A percentile compares a stretch with the other conserved stretches of the same genome.
Conservation (phyloP, 1,140 invertebrate genomes). For the Cotesia chilonis region DNA sequence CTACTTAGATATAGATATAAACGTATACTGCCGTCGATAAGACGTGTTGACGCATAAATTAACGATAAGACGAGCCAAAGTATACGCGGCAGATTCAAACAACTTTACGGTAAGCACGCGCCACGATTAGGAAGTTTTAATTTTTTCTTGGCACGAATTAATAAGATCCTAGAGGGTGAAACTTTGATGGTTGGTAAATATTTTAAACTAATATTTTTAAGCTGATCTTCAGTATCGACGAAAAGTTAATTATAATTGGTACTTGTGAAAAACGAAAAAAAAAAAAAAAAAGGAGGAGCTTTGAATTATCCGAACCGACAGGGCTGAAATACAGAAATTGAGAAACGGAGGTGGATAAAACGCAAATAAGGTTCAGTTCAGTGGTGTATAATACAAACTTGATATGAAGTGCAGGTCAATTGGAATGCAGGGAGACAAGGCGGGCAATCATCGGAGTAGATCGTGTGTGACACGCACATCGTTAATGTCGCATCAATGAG, state of each 20-base stretch:
- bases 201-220: not conserved
- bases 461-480: slow-evolving; percentile 23
- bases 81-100: slow-evolving; percentile 16
- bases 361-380: too few relatives aligned
- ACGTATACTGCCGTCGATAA: slow-evolving; percentile 28
- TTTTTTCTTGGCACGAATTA: slow-evolving; percentile 33
- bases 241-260: too few relatives aligned
- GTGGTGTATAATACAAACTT: not conserved
- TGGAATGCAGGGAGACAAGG: slow-evolving; percentile 4
- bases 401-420: slow-evolving; percentile 18
- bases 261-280: too few relatives aligned
- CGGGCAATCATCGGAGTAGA: not conserved
- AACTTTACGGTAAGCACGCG: not conserved
- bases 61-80: slow-evolving; percentile 38
- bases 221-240: too few relatives aligned
- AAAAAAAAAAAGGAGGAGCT: too few relatives aligned
- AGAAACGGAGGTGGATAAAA: too few relatives aligned
- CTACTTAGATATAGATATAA: too few relatives aligned
- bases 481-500: slow-evolving; percentile 29
- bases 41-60: slow-evolving; percentile 41
- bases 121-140: slow-evolving; percentile 28
- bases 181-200: slow-evolving; percentile 3
- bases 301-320: too few relatives aligned
- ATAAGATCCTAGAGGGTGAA: slow-evolving; percentile 21
- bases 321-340: too few relatives aligned